These are phyloP conservation scores for Yponomeuta plumbellus DNA, from an alignment of 2,888 invertebrate species.

Conservation along the genomic window DNA sequence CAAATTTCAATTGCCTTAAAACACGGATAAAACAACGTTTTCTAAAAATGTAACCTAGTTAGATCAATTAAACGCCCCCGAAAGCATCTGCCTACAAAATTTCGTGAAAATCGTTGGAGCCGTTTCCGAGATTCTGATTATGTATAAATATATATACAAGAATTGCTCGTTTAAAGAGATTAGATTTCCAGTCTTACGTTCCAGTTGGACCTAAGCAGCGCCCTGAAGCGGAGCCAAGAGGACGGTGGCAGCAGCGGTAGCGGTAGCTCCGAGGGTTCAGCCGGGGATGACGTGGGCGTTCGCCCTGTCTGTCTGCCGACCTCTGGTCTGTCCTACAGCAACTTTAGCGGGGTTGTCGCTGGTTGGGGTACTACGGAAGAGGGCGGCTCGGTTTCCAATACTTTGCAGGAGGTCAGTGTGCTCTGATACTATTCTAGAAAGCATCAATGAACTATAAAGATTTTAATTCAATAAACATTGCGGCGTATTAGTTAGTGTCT, in stretches of 20 bases:
- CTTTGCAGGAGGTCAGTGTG: constrained; percentile 81
- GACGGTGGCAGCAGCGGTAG: constrained; percentile 22
- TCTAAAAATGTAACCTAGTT: too few relatives aligned
- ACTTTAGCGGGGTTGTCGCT: constrained; percentile 78
- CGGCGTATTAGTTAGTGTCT: too few relatives aligned
- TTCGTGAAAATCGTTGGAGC: too few relatives aligned
- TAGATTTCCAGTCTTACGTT: too few relatives aligned
- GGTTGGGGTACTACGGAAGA: constrained; percentile 88
- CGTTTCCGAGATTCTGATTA: too few relatives aligned
- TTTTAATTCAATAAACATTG: too few relatives aligned
- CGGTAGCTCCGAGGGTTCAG: constrained; percentile 28
- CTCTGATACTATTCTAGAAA: constrained; percentile 45
- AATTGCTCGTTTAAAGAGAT: too few relatives aligned
- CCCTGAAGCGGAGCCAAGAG: constrained; percentile 43
- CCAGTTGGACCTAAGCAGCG: constrained; percentile 58
- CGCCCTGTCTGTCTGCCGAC: constrained; percentile 88
- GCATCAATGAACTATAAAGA: neutral
- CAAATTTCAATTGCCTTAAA: too few relatives aligned
- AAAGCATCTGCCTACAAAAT: too few relatives aligned
- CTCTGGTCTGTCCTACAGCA: constrained; percentile 71
- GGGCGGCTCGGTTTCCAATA: constrained; percentile 81
- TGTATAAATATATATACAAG: too few relatives aligned
- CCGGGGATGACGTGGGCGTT: constrained; percentile 57
- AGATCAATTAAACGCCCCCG: too few relatives aligned
- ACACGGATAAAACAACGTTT: too few relatives aligned